These are phyloP conservation scores for Lomographa bimaculata DNA, from an alignment of 2,888 invertebrate genomes.

Conservation along the genomic window DNA sequence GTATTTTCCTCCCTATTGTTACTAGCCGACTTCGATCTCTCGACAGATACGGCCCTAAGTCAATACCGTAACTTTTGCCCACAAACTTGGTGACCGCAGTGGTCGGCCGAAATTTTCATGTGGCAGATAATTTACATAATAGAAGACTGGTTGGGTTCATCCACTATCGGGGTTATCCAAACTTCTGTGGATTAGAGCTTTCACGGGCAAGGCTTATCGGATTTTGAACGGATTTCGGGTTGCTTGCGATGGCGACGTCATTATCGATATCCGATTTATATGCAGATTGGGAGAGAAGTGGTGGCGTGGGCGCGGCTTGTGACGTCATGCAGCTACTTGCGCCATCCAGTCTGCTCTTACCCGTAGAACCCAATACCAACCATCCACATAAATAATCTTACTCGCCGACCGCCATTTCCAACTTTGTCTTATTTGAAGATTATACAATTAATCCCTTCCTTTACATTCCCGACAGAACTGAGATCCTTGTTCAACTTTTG, in stretches of 20 bases:
- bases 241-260: constrained; percentile 78
- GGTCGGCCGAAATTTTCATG: constrained; percentile 74
- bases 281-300: constrained; percentile 78
- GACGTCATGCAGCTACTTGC: constrained; percentile 49
- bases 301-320: constrained; percentile 46
- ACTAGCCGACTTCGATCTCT: constrained; percentile 55
- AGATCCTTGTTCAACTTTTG: constrained; percentile 74
- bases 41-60: constrained; percentile 64
- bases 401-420: constrained; percentile 54
- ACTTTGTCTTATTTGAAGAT: constrained; percentile 64
- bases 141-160: constrained; percentile 77
- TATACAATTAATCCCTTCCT: constrained; percentile 66
- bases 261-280: constrained; percentile 83
- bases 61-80: constrained; percentile 72
- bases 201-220: constrained; percentile 78
- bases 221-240: constrained; percentile 79
- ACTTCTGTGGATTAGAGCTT: constrained; percentile 80
- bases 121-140: constrained; percentile 82
- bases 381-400: constrained; percentile 56
- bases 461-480: constrained; percentile 61
- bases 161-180: constrained; percentile 79
- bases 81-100: constrained; percentile 71
- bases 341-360: constrained; percentile 34
- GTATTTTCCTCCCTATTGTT: constrained; percentile 45
- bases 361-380: constrained; percentile 32